These are phyloP conservation scores for Syrista parreyssii DNA, from an alignment of 2,888 invertebrate genomes.

Conservation along the genomic window DNA sequence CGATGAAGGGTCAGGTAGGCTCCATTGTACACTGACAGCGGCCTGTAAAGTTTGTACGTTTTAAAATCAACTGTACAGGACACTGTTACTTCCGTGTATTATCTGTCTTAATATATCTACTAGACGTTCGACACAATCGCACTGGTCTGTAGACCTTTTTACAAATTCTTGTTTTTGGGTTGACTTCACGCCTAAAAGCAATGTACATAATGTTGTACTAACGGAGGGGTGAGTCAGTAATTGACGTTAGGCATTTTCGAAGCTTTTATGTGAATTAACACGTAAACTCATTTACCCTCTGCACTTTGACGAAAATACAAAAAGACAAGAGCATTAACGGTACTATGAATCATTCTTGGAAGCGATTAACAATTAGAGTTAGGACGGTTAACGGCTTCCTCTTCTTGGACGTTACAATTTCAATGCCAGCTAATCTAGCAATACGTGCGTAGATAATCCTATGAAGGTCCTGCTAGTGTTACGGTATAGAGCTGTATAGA, in stretches of 20 bases:
- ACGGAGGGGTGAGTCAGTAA: not conserved
- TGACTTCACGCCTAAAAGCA: not conserved
- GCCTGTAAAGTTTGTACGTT: not conserved
- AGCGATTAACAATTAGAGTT: not conserved
- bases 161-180: not conserved
- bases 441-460: not conserved
- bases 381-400: not conserved
- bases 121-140: not conserved
- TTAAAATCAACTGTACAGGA: not conserved
- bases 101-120: not conserved
- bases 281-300: not conserved
- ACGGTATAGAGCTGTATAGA: not conserved
- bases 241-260: not conserved
- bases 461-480: not conserved
- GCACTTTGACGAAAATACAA: not conserved
- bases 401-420: not conserved
- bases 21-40: slow-evolving; percentile 36
- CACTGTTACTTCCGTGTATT: not conserved
- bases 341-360: not conserved
- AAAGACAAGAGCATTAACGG: not conserved
- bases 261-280: not conserved
- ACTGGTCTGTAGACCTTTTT: not conserved
- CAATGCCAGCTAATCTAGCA: not conserved
- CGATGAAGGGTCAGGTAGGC: slow-evolving; percentile 28
- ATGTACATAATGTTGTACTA: not conserved